These are phyloP conservation scores for Apocrypta bakeri DNA, from an alignment of 1,140 invertebrate species.

Conservation along the genomic window DNA sequence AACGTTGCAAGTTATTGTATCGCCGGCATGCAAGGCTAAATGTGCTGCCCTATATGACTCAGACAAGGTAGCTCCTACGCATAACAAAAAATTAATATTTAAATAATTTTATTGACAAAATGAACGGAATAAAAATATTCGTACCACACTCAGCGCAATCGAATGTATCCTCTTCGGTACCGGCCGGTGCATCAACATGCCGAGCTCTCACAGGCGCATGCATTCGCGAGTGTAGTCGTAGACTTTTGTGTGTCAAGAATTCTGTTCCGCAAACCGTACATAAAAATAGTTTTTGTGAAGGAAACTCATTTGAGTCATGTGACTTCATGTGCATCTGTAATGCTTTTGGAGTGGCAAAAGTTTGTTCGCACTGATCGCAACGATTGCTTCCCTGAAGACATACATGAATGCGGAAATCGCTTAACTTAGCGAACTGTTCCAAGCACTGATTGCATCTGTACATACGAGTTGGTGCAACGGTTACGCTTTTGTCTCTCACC, in stretches of 20 bases:
- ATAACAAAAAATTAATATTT: background rate
- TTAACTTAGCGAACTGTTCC: constrained; percentile 66
- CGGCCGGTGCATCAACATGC: constrained; percentile 75
- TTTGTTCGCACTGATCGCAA: constrained; percentile 68
- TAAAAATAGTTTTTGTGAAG: constrained; percentile 63
- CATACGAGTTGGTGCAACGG: constrained; percentile 56
- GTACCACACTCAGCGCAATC: constrained; percentile 71
- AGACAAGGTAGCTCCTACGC: constrained; percentile 76
- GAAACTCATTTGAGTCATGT: constrained; percentile 60
- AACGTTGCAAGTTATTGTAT: constrained; percentile 76
- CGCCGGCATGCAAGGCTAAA: constrained; percentile 77
- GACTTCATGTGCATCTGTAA: constrained; percentile 67
- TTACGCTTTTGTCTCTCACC: constrained; percentile 65
- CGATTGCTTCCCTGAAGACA: constrained; percentile 67
- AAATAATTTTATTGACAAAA: background rate
- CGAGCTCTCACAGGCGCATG: constrained; percentile 80
- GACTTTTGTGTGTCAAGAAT: constrained; percentile 80
- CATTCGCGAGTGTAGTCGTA: constrained; percentile 82
- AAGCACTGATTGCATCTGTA: constrained; percentile 70
- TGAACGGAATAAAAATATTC: constrained; percentile 3
- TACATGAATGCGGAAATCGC: constrained; percentile 67
- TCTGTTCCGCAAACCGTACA: constrained; percentile 80
- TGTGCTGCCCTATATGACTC: constrained; percentile 79
- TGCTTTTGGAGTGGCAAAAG: constrained; percentile 68
- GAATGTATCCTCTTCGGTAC: constrained; percentile 65